Evolutionary conservation across 2,888 invertebrate genomes (phyloP), one percentile per base, ranked within the genome.

Genomic region (Amphipyra berbera): DNA sequence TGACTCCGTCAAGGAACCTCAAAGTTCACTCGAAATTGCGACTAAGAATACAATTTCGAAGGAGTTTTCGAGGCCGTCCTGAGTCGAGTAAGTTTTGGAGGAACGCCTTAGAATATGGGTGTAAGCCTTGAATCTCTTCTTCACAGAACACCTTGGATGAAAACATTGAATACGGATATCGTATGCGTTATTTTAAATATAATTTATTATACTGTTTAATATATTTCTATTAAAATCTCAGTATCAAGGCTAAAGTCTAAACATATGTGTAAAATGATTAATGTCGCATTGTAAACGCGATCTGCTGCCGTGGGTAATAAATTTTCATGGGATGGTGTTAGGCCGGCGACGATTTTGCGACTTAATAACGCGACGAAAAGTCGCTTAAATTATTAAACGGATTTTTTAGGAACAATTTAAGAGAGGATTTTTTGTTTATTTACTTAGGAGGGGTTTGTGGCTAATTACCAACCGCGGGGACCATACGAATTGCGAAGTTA

Each of bases 161-260:
- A 53, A 49, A 64, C 64, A 55, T 21, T 15, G 15, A 33, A 55
- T 30, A 7, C 50, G 30, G 46, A 45, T 40, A 30, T 8, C 48
- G 27, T 37, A 12, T 27, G 47, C 14, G 41, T 45, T 58, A 58
- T 70, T 58, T 70, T 38, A 42, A 54, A 64, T 49, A 53, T 58
- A 60, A 70, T 71, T 52, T 66, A 65, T 55, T 47, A 61, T 68
- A 44, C 49, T 71, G 68, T 68, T 68, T 68, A 61, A 33, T 72
- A 65, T 73, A 74, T 54, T 72, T 68, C 58, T 61, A 64, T 73
- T 69, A 76, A 73, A 72, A 76, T 61, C 61, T 38, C 10, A 47
- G 41, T 44, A 60, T 65, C 65, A 75, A 75, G 75, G 75, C 40
- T 58, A 8, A 42, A 30, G 37, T 46, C 14, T 42, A 45, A 47